phyloP scores from a whole-genome alignment of 2,113 vertebrate genomes.

The Heterochromis multidens region DNA sequence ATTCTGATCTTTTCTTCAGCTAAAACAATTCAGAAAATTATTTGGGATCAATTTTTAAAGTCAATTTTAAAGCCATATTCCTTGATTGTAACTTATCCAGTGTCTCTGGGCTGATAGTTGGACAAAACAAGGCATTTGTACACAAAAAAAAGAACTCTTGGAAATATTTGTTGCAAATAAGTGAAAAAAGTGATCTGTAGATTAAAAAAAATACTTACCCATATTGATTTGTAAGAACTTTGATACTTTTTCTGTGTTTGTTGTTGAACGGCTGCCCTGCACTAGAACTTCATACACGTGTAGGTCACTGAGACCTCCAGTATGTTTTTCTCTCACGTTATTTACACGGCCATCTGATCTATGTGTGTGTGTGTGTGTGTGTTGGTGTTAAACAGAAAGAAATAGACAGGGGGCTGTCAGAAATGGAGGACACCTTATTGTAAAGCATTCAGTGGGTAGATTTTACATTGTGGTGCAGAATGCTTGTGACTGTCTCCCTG shows the following conservation, averaged over 20 bases:
- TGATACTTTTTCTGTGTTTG: not conserved
- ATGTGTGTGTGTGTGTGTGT: not conserved
- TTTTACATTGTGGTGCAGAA: constrained; percentile 54
- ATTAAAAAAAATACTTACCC: not conserved
- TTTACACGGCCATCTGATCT: not conserved
- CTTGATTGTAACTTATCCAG: not conserved
- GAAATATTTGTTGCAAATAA: not conserved
- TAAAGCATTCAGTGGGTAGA: constrained; percentile 17
- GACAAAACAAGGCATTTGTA: not conserved
- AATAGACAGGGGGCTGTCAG: not conserved
- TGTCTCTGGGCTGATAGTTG: not conserved
- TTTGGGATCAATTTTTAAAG: not conserved
- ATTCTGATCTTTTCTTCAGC: not conserved
- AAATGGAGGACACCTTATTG: constrained; percentile 10
- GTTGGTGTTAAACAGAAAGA: not conserved
- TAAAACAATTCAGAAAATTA: not conserved
- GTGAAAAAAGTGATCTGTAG: not conserved
- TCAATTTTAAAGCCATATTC: not conserved
- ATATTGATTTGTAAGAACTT: not conserved
- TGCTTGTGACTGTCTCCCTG: not conserved
- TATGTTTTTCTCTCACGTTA: not conserved
- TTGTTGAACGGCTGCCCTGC: not conserved
- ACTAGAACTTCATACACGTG: not conserved
- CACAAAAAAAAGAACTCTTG: not conserved
- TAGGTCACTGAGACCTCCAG: not conserved